These are phyloP conservation scores for Melanostoma scalare DNA, from an alignment of 2,888 invertebrate genomes.

Conservation along the genomic window DNA sequence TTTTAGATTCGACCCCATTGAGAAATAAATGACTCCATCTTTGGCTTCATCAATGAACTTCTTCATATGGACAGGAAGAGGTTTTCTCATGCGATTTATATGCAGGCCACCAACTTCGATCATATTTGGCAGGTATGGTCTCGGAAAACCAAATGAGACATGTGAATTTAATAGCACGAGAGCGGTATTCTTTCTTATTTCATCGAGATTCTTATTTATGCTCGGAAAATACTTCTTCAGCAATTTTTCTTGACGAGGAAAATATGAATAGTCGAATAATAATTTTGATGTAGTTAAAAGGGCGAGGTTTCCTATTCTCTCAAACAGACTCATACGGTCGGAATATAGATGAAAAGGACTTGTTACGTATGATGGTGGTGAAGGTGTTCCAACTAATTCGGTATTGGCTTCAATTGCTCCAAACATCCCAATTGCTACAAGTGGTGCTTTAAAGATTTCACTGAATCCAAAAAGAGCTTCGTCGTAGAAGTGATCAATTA, in stretches of 20 bases:
- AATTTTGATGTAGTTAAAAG: conserved; percentile 75
- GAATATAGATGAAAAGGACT: conserved; percentile 76
- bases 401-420: conserved; percentile 79
- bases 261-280: conserved; percentile 75
- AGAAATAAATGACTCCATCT: conserved; percentile 82
- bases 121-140: conserved; percentile 81
- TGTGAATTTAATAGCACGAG: conserved; percentile 80
- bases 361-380: conserved; percentile 80
- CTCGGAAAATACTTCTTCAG: conserved; percentile 77
- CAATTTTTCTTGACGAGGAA: conserved; percentile 78
- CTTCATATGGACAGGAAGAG: conserved; percentile 79
- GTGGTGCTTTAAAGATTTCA: conserved; percentile 78
- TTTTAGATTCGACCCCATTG: conserved; percentile 82
- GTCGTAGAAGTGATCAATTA: conserved; percentile 80
- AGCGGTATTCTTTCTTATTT: conserved; percentile 77
- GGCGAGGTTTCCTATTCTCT: conserved; percentile 80
- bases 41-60: conserved; percentile 80
- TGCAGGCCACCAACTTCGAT: conserved; percentile 82
- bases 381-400: conserved; percentile 79
- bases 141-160: conserved; percentile 78
- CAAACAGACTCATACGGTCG: conserved; percentile 79
- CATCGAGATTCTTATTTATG: conserved; percentile 76
- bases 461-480: conserved; percentile 80
- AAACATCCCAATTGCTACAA: conserved; percentile 78
- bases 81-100: conserved; percentile 77